Base-by-base conservation (phyloP, 2,113 vertebrate genomes). In the Hemibagrus wyckioides region DNA sequence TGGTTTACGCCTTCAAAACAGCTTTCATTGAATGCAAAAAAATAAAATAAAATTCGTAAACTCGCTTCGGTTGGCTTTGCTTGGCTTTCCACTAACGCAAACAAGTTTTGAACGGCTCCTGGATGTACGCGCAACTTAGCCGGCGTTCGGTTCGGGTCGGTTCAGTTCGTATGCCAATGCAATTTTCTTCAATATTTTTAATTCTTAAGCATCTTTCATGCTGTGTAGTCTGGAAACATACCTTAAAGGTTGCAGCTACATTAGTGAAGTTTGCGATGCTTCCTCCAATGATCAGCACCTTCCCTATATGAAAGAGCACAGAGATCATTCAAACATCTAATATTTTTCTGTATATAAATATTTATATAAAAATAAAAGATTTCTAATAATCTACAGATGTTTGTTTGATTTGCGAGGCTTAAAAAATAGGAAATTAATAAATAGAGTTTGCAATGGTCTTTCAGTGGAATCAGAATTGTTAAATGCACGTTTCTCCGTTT, bases 261-360 rank as follows among this genome's bases (percentile, higher is more conserved):
- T 99, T 99, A 73, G 98, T 99, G 92, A 99, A 99, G 94, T 99
- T 99, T 25, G 98, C 98, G 25, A 99, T 99, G 95, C 98, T 99
- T 87, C 98, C 98, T 39, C 98, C 98, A 0, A 99, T 99, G 92
- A 99, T 99, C 86, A 99, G 94, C 86, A 99, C 97, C 93, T 99
- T 99, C 65, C 98, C 98, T 99, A 90, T 1, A 92, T 80, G 87
- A 69, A 67, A 61, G 39, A 63, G 19, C 30, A 75, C 54, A 80
- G 10, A 80, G 10, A 81, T 23, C 17, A 52, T 19, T 30, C 17
- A 28, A 52, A 28, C 73, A 59, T 83, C 33, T 39, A 81, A n/a
- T n/a, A n/a, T n/a, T n/a, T n/a, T n/a, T n/a, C n/a, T 63, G 28
- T 39, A 57, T 17, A 81, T 30, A 79, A 23, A 77, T 48, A 23